These are phyloP conservation scores for Ianthella basta DNA, from an alignment of 37 sponge, comb jelly and placozoan genomes.

Conservation along the genomic window DNA sequence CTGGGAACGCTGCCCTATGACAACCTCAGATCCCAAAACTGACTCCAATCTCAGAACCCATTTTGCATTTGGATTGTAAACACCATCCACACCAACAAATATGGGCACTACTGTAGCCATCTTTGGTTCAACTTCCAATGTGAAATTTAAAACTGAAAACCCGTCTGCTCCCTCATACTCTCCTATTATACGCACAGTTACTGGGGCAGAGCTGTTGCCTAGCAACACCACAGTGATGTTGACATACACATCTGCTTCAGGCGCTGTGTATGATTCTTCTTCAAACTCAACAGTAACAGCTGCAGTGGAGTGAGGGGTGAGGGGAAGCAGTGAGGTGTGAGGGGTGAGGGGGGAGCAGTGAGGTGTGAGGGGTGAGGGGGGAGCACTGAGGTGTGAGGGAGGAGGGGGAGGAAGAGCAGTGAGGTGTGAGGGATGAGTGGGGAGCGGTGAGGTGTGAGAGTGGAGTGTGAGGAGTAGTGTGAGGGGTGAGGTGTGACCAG, in stretches of 20 bases:
- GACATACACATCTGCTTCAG: not conserved
- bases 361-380: not conserved
- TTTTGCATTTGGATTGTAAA: constrained; percentile 37
- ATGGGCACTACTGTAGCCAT: not conserved
- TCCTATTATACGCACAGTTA: not conserved
- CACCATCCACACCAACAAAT: constrained; percentile 19
- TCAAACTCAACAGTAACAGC: not conserved
- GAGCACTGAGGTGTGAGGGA: not conserved
- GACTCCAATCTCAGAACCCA: constrained; percentile 1
- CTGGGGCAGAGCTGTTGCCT: not conserved
- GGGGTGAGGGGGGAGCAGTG: constrained; percentile 9
- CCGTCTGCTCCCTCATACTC: constrained; percentile 21
- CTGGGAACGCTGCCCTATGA: not conserved
- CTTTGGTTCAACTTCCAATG: not conserved
- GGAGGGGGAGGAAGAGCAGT: not conserved
- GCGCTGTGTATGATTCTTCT: not conserved
- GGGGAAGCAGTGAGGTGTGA: constrained; percentile 12
- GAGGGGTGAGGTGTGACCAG: too few relatives aligned
- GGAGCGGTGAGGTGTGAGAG: too few relatives aligned
- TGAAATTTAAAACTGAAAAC: not conserved
- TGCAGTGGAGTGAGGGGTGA: not conserved
- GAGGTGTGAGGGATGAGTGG: not conserved
- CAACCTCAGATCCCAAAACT: not conserved
- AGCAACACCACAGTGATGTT: not conserved
- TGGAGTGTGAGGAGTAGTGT: too few relatives aligned